A percentile compares a stretch with the other conserved stretches of the same genome.
These are phyloP conservation scores for Clunio marinus DNA, from an alignment of 2,888 invertebrate genomes.

Conservation along the genomic window DNA sequence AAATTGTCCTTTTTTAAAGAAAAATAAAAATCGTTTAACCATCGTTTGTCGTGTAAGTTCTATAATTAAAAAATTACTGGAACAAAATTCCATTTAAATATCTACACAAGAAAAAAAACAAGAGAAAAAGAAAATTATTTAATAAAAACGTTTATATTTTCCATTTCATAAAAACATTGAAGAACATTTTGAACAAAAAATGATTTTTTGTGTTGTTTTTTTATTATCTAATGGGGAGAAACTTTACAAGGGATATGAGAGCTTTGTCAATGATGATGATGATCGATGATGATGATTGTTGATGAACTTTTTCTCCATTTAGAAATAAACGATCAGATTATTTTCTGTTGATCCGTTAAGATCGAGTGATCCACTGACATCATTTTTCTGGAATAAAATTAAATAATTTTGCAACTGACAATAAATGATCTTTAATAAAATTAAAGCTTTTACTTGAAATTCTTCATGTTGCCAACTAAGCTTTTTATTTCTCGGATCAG, in stretches of 20 bases:
- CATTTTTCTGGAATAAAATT: conserved; percentile 51
- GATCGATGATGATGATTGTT: not conserved
- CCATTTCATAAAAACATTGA: not conserved
- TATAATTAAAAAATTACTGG: not conserved
- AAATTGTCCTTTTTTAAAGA: no score
- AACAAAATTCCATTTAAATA: not conserved
- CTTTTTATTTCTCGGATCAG: conserved; percentile 69
- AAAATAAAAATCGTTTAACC: no score
- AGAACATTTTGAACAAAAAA: not conserved
- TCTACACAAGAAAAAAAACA: not conserved
- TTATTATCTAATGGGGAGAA: no score
- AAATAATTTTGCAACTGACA: conserved; percentile 1
- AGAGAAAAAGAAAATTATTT: not conserved
- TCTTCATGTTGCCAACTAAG: conserved; percentile 69
- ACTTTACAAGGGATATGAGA: not conserved
- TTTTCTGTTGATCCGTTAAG: conserved; percentile 53
- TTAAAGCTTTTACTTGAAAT: not conserved
- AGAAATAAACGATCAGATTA: conserved; percentile 59
- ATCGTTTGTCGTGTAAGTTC: no score
- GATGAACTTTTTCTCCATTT: conserved; percentile 42
- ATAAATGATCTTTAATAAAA: not conserved
- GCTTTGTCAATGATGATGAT: not conserved
- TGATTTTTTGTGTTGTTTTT: no score
- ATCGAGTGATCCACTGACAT: conserved; percentile 44
- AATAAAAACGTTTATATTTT: conserved; percentile 6